Conservation (phyloP, 1,140 invertebrate genomes). For the Uloborus diversus region DNA sequence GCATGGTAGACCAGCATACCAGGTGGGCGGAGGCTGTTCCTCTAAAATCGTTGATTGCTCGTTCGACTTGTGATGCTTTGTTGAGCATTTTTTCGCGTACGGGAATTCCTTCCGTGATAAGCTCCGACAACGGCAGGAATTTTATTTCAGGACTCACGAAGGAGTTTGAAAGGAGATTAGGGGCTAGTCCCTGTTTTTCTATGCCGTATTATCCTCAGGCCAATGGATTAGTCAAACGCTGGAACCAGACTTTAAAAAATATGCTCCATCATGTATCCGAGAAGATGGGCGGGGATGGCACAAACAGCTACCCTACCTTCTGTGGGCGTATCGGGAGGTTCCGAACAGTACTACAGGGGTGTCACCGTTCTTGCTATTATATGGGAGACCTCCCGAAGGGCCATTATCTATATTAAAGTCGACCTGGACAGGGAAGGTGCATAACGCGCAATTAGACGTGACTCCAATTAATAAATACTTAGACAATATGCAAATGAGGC, state of each 20-base stretch:
- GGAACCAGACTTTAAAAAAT: background rate
- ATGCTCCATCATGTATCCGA: constrained; percentile 5
- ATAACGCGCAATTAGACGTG: too few relatives aligned
- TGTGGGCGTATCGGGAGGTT: constrained; percentile 2
- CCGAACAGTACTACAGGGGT: background rate
- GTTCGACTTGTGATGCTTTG: background rate
- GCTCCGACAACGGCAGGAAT: background rate
- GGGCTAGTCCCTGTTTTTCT: background rate
- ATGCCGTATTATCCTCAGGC: background rate
- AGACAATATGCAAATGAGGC: too few relatives aligned
- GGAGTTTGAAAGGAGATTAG: background rate
- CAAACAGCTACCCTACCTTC: background rate
- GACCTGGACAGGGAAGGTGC: background rate
- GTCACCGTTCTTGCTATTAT: constrained; percentile 5
- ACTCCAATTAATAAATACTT: too few relatives aligned
- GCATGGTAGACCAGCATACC: background rate
- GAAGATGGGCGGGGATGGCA: background rate
- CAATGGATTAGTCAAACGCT: background rate
- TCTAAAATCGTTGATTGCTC: background rate
- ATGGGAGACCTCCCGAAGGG: background rate
- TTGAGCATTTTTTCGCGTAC: too few relatives aligned
- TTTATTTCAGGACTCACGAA: background rate
- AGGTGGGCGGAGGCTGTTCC: background rate
- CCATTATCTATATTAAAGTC: background rate
- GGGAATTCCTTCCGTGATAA: background rate